Conservation (phyloP, 2,113 vertebrate species). For the Bungarus multicinctus region DNA sequence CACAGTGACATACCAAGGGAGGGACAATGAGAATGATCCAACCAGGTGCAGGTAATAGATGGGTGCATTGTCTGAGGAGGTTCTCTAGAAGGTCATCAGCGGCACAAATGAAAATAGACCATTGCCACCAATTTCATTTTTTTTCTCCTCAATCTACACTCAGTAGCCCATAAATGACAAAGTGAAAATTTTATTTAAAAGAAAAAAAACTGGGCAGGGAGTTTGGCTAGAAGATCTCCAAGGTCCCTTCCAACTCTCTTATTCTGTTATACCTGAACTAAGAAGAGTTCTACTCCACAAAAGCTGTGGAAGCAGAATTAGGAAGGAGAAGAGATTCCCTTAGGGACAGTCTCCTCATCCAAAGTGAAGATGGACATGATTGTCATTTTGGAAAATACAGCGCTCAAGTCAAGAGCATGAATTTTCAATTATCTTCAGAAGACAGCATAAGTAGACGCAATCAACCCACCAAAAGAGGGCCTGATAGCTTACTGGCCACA, state of each 20-base stretch:
- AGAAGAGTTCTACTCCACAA: background rate
- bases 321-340: background rate
- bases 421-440: background rate
- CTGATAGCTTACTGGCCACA: background rate
- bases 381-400: background rate
- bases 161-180: too few species aligned
- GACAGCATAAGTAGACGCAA: background rate
- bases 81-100: background rate
- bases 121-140: background rate
- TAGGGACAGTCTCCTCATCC: background rate
- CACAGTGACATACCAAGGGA: background rate
- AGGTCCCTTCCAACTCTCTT: background rate
- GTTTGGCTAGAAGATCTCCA: background rate
- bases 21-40: background rate
- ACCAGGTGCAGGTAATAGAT: background rate
- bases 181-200: background rate
- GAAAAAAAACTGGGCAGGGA: background rate
- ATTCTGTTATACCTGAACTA: background rate
- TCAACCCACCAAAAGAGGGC: background rate
- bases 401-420: background rate
- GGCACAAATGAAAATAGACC: background rate
- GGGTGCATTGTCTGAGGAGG: background rate
- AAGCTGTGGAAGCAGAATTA: background rate
- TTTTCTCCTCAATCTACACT: too few species aligned
- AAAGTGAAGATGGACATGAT: background rate